Conservation (phyloP, 2,797 vertebrate genomes). For the Megalops cyprinoides region DNA sequence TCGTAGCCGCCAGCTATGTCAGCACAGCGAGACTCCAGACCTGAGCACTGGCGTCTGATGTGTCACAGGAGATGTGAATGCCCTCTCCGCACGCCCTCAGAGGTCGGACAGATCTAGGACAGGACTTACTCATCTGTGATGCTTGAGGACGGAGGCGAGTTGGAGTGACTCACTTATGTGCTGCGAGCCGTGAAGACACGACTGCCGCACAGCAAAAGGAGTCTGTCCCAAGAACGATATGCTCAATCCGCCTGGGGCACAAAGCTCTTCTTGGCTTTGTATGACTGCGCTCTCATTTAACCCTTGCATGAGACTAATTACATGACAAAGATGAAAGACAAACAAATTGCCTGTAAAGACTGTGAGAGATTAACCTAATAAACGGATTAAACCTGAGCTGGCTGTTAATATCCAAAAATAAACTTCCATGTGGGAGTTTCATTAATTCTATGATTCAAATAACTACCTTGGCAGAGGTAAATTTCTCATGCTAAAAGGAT, state of each 20-base stretch:
- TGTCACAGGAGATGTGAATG: not conserved
- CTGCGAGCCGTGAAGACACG: not conserved
- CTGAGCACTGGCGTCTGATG: not conserved
- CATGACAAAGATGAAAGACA: not conserved
- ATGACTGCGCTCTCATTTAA: not conserved
- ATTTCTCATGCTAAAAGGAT: not conserved
- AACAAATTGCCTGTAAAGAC: not conserved
- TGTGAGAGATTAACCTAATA: not conserved
- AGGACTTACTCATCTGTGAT: not conserved
- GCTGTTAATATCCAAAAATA: too few relatives aligned
- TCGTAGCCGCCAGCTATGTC: not conserved
- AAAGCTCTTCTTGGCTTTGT: not conserved
- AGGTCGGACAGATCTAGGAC: slow-evolving; percentile 1
- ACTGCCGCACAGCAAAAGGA: not conserved
- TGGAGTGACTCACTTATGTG: not conserved
- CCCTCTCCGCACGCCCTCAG: not conserved
- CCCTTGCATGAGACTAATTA: not conserved
- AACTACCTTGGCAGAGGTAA: not conserved
- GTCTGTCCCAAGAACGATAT: not conserved
- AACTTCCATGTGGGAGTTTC: not conserved
- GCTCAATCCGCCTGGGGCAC: not conserved
- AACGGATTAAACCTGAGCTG: not conserved
- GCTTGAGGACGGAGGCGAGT: not conserved
- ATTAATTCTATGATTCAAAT: not conserved
- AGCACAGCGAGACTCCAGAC: not conserved